Conservation (phyloP, 2,888 invertebrate genomes). For the Temnothorax rugatulus region DNA sequence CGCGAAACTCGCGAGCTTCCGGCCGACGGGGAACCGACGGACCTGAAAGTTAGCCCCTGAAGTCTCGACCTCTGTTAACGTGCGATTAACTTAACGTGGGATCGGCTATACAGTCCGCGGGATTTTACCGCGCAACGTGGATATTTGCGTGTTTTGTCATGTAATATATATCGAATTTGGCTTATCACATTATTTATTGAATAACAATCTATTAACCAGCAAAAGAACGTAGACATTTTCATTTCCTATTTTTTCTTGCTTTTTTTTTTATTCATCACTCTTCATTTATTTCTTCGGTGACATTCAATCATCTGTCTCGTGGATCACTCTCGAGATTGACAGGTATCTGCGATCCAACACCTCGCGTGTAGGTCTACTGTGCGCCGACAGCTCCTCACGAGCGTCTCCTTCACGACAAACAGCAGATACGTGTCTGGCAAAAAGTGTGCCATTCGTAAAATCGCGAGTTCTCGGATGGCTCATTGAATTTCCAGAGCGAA, state of each 20-base stretch:
- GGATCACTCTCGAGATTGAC: background rate
- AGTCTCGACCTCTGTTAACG: constrained; percentile 23
- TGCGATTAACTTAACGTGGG: constrained; percentile 18
- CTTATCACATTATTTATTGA: background rate
- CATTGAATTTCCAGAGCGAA: constrained; percentile 48
- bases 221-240: background rate
- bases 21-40: constrained; percentile 7
- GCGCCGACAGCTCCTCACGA: background rate
- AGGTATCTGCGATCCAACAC: background rate
- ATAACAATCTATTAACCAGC: background rate
- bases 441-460: constrained; percentile 32
- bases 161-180: background rate
- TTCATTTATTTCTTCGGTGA: background rate
- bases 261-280: background rate
- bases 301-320: background rate
- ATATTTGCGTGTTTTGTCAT: background rate
- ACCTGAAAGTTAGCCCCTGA: constrained; percentile 22
- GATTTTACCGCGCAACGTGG: background rate
- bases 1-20: background rate
- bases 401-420: constrained; percentile 15
- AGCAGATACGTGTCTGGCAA: constrained; percentile 1
- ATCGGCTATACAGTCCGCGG: background rate
- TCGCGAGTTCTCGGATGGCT: constrained; percentile 40
- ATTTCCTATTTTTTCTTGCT: background rate
- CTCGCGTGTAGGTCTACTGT: background rate